phyloP scores from a whole-genome alignment of 1,140 invertebrate species.

The Homarus americanus region DNA sequence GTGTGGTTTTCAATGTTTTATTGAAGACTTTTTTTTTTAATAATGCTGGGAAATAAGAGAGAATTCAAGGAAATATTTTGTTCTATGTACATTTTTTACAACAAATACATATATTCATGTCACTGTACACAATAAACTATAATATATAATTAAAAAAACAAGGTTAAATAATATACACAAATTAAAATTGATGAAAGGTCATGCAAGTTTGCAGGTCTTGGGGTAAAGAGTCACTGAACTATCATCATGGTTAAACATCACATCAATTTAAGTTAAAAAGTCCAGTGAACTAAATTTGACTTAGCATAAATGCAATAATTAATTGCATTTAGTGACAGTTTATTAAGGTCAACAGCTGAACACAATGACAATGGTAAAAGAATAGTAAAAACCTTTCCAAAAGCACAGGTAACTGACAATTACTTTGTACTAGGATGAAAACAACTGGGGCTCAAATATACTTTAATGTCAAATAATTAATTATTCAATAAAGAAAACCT shows the following conservation, averaged over 20 bases:
- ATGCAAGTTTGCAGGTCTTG: slow-evolving; percentile 7
- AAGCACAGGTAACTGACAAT: not conserved
- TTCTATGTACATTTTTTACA: slow-evolving; percentile 69
- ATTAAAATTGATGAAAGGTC: slow-evolving; percentile 3
- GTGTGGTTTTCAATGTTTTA: no score
- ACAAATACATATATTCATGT: slow-evolving; percentile 69
- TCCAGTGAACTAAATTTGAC: not conserved
- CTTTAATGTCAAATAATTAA: not conserved
- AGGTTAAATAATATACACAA: slow-evolving; percentile 16
- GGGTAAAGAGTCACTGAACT: not conserved
- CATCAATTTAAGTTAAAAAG: not conserved
- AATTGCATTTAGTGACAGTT: not conserved
- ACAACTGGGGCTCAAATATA: not conserved
- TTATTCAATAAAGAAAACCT: not conserved
- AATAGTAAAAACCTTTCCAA: not conserved
- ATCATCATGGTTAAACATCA: not conserved
- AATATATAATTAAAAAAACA: slow-evolving; percentile 45
- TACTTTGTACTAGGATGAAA: not conserved
- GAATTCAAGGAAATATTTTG: slow-evolving; percentile 27
- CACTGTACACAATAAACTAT: slow-evolving; percentile 65
- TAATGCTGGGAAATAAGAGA: no score
- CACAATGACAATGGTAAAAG: not conserved
- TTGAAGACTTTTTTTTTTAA: no score
- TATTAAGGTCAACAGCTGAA: not conserved
- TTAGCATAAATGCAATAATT: not conserved